phyloP scores from a whole-genome alignment of 1,140 invertebrate species.

The Eriosoma lanigerum region DNA sequence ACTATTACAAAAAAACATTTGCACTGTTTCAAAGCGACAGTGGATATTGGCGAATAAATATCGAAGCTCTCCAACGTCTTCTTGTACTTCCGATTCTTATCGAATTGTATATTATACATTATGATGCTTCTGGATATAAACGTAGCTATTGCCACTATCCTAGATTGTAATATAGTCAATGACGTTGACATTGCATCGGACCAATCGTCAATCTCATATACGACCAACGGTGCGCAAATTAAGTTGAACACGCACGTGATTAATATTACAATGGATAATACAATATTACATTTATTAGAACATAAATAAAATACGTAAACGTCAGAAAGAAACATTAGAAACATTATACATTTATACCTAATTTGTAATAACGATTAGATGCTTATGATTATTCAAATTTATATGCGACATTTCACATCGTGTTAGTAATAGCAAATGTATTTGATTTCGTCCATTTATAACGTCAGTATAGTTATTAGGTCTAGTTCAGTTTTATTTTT shows the following conservation, averaged over 20 bases:
- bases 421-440: no score
- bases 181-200: not conserved
- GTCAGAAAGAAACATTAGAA: no score
- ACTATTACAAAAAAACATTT: not conserved
- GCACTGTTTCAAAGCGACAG: not conserved
- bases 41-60: not conserved
- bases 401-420: no score
- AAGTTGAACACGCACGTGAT: not conserved
- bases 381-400: no score
- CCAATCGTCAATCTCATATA: not conserved
- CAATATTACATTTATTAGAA: not conserved
- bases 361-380: no score
- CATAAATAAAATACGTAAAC: no score
- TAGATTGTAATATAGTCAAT: not conserved
- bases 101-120: not conserved
- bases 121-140: not conserved
- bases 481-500: no score
- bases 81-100: not conserved
- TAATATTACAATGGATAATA: slow-evolving; percentile 9
- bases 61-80: not conserved
- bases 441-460: no score
- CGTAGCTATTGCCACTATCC: not conserved
- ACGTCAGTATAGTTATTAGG: no score
- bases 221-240: not conserved
- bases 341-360: no score